Base-by-base conservation (phyloP, 2,888 invertebrate genomes). In the Venusia cambrica region DNA sequence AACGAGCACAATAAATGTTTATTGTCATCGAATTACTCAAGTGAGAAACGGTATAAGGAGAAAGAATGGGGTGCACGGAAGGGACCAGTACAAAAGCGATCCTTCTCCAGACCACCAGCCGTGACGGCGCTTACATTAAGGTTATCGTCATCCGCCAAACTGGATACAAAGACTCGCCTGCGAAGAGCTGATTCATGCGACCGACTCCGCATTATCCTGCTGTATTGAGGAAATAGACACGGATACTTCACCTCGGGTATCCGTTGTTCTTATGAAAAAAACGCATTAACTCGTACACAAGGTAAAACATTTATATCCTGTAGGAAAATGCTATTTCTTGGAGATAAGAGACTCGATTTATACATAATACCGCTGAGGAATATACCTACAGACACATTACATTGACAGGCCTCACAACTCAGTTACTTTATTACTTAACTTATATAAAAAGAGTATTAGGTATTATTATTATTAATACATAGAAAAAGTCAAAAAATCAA, bases 121-220 rank as follows among this genome's bases (percentile, higher is more conserved):
- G 81, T 85, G 84, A 77, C 84, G 77, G 55, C 79, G 85, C 85
- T 81, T 85, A 85, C 84, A 85, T 85, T 85, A 85, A 76, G 84
- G 84, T 84, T 85, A 85, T 85, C 85, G 77, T 77, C 78, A 78
- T 69, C 75, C 77, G 72, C 84, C 84, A 84, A 85, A 83, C 84
- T 67, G 78, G 81, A 79, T 73, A 81, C 79, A 83, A 81, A 77
- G 79, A 73, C 66, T 67, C 62, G 69, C 66, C 63, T 14, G 22
- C 63, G 62, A 69, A 73, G 73, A 77, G 71, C 72, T 81, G 81
- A 84, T 80, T 84, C 83, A 81, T 76, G 71, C 64, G 70, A 70
- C 73, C 66, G 63, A 65, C 71, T 73, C 64, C 53, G 57, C 72
- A 74, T 75, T 76, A 77, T 73, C 73, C 63, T 68, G 69, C 71